Evolutionary conservation across 2,888 invertebrate genomes (phyloP).

Genomic region (Trimorus sp.): DNA sequence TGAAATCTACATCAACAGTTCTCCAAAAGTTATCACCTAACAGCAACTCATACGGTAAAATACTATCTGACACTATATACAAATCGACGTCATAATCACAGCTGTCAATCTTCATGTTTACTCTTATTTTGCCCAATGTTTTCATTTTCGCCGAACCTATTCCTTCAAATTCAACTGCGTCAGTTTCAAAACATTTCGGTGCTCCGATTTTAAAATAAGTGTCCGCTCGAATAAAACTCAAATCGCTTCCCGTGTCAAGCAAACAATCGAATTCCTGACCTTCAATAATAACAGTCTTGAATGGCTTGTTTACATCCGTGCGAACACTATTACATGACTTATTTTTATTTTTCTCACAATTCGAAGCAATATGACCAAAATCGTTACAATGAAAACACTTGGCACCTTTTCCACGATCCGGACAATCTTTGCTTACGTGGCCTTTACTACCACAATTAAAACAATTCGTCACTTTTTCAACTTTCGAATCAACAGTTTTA

Average conservation of each 20-base stretch:
- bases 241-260: conserved; percentile 33
- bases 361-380: conserved; percentile 15
- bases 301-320: neutral
- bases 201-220: conserved; percentile 25
- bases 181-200: neutral
- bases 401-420: conserved; percentile 1
- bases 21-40: conserved; percentile 10
- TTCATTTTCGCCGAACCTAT: conserved; percentile 20
- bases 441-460: conserved; percentile 29
- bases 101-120: neutral
- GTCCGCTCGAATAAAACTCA: conserved; percentile 18
- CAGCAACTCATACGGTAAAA: conserved; percentile 16
- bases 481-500: neutral
- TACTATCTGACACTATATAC: neutral
- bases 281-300: conserved; percentile 15
- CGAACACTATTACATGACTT: conserved; percentile 16
- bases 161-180: conserved; percentile 39
- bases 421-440: conserved; percentile 22
- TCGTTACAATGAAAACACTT: conserved; percentile 32
- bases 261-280: conserved; percentile 1
- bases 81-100: neutral
- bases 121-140: neutral
- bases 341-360: conserved; percentile 18
- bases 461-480: neutral
- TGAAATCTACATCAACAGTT: too few species aligned